Evolutionary conservation across 2,797 vertebrate genomes (phyloP).

Genomic region (Sebastes cheni): DNA sequence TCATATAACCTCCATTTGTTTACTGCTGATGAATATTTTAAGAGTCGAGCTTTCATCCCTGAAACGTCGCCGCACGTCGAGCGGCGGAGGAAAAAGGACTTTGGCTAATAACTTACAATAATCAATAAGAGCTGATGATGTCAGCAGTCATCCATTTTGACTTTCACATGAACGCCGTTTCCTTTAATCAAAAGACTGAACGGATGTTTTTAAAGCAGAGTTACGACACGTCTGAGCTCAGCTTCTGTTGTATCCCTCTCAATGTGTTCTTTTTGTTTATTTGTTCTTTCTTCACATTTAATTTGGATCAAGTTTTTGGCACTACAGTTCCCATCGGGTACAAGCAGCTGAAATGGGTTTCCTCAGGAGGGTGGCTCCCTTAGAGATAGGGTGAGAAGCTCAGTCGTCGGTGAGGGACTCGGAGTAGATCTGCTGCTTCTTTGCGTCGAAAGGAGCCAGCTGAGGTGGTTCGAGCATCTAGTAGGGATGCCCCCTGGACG

Average conservation of each 20-base stretch:
- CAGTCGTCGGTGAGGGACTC: fast-evolving
- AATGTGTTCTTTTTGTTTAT: fast-evolving
- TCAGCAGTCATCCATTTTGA: conserved; percentile 31
- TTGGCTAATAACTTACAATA: conserved; percentile 39
- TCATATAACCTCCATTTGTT: conserved; percentile 60
- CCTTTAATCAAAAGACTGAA: neutral
- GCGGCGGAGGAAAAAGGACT: neutral
- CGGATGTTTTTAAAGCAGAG: neutral
- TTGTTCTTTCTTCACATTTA: neutral
- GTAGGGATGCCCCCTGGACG: no score
- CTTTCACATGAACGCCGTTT: neutral
- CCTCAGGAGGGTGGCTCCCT: no score
- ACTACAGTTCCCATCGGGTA: no score
- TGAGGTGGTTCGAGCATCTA: no score
- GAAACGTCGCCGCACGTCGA: conserved; percentile 1
- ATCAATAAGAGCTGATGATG: conserved; percentile 44
- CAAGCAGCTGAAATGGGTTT: no score
- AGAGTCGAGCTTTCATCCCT: conserved; percentile 58
- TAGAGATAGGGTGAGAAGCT: no score
- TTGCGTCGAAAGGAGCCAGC: no score
- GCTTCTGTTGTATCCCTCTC: neutral
- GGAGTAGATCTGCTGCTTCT: no score
- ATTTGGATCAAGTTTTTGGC: neutral
- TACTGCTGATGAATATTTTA: conserved; percentile 63
- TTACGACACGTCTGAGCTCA: no score